These are phyloP conservation scores for Amblyteles armatorius DNA, from an alignment of 2,888 invertebrate genomes.

Conservation along the genomic window DNA sequence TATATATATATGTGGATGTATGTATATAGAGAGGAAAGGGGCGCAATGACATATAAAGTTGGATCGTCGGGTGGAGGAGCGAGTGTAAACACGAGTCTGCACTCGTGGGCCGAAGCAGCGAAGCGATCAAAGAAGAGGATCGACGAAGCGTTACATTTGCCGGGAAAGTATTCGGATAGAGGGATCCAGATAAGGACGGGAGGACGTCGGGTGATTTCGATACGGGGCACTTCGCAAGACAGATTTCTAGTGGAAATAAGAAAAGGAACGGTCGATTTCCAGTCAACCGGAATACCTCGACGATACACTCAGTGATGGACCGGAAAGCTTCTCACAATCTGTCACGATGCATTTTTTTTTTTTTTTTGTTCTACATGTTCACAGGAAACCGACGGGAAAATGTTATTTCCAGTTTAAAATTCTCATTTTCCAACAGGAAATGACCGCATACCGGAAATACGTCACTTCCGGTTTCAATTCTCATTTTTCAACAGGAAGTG, in stretches of 20 bases:
- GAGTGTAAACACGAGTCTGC: constrained; percentile 78
- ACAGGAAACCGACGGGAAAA: no score
- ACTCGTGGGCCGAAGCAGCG: constrained; percentile 71
- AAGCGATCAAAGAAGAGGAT: constrained; percentile 65
- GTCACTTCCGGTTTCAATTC: no score
- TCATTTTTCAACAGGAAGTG: no score
- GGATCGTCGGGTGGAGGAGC: constrained; percentile 58
- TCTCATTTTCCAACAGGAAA: no score
- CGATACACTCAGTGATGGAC: constrained; percentile 50
- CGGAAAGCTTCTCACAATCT: constrained; percentile 20
- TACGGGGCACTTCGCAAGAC: constrained; percentile 52
- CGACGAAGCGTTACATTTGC: constrained; percentile 23
- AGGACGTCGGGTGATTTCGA: constrained; percentile 31
- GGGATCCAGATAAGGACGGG: constrained; percentile 48
- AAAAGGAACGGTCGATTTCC: constrained; percentile 69
- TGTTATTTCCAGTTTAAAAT: no score
- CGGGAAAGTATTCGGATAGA: neutral
- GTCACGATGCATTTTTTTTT: neutral
- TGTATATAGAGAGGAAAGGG: neutral
- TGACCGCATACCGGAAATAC: no score
- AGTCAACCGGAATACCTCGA: constrained; percentile 66
- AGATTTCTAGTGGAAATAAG: constrained; percentile 48
- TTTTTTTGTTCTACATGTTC: constrained; percentile 14
- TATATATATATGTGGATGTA: no score
- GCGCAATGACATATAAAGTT: constrained; percentile 44